Evolutionary conservation across 30 jellyfish, hydroid and myxozoan genomes (phyloP), one percentile per base, ranked within the genome.

Genomic region (Pseudorhiza aurosa): DNA sequence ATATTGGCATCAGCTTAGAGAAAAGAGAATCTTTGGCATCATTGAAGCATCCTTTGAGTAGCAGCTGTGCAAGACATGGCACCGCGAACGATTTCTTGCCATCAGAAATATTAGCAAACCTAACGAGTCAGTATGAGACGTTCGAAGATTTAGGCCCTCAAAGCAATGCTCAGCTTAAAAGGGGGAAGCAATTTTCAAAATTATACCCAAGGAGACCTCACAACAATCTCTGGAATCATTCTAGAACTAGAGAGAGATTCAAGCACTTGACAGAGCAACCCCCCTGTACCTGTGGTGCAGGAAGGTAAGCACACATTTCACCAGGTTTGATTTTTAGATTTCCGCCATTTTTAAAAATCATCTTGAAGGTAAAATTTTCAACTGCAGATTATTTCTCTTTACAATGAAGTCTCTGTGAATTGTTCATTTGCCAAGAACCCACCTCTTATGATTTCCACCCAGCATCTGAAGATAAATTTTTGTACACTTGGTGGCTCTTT

Each of bases 231-330:
- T 90, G 97, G 97, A 81, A 90, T 60, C 96, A 90, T 70, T 78
- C 94, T 7, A 63, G 32, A 46, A 79, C 95, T 2, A 65, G 96
- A 35, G 93, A 72, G 45, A 90, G 85, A 43, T 83, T 78, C 73
- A 90, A 90, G 49, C 97, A 90, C 65, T 65, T 90, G 44, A 75
- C 88, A 33, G 96, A 83, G 39, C 97, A 90, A 74, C 96, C 97
- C 9, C 96, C 97, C 11, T 90, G 97, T 65, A 81, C 76, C 14
- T 90, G 97, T 75, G 97, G 97, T 18, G 97, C 97, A 35, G 97
- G 97, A 74, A 82, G 97, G 97, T 90, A 75, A 9, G 28, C 19
- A 15, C 58, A 1, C 80, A 14, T 15, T 43, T 2, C n/a, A n/a
- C n/a, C n/a, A n/a, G n/a, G n/a, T n/a, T n/a, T n/a, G n/a, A n/a